Base-by-base conservation (phyloP, 2,888 invertebrate species). In the Spicauda simplicius region DNA sequence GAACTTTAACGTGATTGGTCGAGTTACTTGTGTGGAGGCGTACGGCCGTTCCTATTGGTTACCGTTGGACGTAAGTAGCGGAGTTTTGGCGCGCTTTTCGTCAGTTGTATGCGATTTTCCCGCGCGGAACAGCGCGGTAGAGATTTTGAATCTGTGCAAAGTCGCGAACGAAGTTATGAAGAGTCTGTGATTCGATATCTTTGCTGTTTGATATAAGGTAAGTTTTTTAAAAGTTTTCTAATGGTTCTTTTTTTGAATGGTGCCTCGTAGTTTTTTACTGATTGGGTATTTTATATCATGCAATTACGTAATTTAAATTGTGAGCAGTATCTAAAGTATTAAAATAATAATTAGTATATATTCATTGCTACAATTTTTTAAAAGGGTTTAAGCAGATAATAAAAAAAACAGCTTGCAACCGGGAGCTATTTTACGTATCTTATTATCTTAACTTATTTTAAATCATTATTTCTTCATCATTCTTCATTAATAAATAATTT, bases 61-160 rank as follows among this genome's bases (percentile, higher is more conserved):
- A 78, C 66, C 63, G 11, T 60, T 58, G 60, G 67, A 73, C 83
- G 90, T 92, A 92, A 92, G 88, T 90, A 91, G 79, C 68, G 76
- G 76, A 77, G 91, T 84, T 91, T 91, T 90, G 80, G 85, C 92
- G 92, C 85, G 89, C 75, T 88, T 87, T 84, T 76, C 86, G 84
- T 84, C 92, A 91, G 92, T 92, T 84, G 80, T 68, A 74, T 71
- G 73, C 70, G 81, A 84, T 77, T 85, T 88, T 87, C 84, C 84
- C 86, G 88, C 87, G 88, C 74, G 78, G 57, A 73, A 75, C 77
- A 71, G 73, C 72, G 71, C 69, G 70, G 72, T 58, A 53, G 71
- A 56, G 68, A 71, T 71, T 76, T 76, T 53, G 16, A 67, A 56
- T 45, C 48, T 45, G 18, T 19, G 33, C 19, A 57, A 73, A 70